Evolutionary conservation across 2,113 vertebrate species (phyloP).

Genomic region (Ranitomeya variabilis): DNA sequence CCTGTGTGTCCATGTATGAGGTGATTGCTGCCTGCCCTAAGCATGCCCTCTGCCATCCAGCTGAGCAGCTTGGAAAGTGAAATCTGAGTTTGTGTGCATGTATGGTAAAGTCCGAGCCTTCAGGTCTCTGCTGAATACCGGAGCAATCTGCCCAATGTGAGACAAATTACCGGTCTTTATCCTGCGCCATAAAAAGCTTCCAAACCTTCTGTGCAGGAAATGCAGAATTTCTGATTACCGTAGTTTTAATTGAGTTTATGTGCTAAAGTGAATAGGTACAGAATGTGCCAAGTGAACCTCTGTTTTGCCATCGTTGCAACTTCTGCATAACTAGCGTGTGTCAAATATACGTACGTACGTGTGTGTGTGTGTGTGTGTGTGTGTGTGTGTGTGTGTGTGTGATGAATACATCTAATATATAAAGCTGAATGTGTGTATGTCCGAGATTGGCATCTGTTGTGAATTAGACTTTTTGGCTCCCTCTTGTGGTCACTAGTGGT

Average conservation of each 20-base stretch:
- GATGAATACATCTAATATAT: no score
- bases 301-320: no score
- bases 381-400: no score
- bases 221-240: not conserved
- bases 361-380: no score
- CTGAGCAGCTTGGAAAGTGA: slow-evolving; percentile 2
- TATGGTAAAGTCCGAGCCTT: not conserved
- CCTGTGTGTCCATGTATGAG: not conserved
- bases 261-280: no score
- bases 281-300: no score
- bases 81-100: not conserved
- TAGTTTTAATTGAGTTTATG: no score
- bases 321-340: no score
- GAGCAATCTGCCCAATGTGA: not conserved
- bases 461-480: no score
- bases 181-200: not conserved
- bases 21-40: not conserved
- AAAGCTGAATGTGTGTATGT: no score
- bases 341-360: not conserved
- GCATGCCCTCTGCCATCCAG: not conserved
- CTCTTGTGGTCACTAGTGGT: no score
- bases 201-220: not conserved
- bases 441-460: no score
- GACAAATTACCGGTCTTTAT: not conserved
- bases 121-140: not conserved